Percentiles rank a stretch among this genome's conserved stretches.
Conservation (phyloP, 2,888 invertebrate genomes). For the Agrotis segetum region DNA sequence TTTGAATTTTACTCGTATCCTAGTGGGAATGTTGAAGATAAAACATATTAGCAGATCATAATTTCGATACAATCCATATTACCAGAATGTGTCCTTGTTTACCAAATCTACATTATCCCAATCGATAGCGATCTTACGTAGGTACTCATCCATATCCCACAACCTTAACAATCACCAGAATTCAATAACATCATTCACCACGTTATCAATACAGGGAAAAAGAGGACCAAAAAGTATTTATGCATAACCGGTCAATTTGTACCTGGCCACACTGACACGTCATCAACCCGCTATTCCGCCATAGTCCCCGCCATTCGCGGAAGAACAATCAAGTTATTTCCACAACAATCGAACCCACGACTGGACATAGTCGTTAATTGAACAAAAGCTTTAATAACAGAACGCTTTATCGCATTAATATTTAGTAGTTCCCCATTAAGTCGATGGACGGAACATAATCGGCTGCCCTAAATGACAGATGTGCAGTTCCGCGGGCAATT, state of each 20-base stretch:
- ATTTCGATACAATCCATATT: too few species aligned
- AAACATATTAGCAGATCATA: too few species aligned
- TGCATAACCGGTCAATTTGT: conserved; percentile 41
- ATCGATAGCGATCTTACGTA: conserved; percentile 6
- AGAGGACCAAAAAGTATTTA: conserved; percentile 19
- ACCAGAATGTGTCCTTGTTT: neutral
- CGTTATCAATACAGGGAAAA: conserved; percentile 53
- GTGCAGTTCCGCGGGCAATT: conserved; percentile 48
- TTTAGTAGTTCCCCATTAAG: conserved; percentile 18
- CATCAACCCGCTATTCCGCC: conserved; percentile 55
- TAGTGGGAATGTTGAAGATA: too few species aligned
- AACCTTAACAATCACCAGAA: conserved; percentile 36
- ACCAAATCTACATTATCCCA: neutral
- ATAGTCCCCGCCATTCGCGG: conserved; percentile 50
- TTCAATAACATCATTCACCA: conserved; percentile 23
- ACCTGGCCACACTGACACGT: conserved; percentile 58
- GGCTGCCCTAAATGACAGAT: conserved; percentile 52
- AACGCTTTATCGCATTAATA: conserved; percentile 41
- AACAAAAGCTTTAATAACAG: conserved; percentile 47
- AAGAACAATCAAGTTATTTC: conserved; percentile 54
- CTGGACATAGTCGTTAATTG: conserved; percentile 31
- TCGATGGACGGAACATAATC: conserved; percentile 41
- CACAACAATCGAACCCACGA: conserved; percentile 34
- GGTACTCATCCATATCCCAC: neutral
- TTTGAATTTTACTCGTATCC: conserved; percentile 13